Evolutionary conservation across 2,113 vertebrate species (phyloP).

Genomic region (Marmota flaviventris): DNA sequence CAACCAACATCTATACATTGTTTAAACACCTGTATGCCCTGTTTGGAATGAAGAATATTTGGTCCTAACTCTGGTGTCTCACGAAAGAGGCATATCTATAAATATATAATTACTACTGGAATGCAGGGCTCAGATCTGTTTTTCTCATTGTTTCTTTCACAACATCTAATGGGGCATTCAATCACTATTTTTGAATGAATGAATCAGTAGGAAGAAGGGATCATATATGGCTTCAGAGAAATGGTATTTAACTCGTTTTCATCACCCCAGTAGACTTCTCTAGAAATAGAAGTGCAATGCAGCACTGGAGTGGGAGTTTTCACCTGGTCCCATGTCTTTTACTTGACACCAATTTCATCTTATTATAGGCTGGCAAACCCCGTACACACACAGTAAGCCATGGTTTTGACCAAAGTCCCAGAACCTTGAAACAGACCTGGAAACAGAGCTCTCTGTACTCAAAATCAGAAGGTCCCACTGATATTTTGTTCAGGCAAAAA

Average conservation of each 20-base stretch:
- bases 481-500: not conserved
- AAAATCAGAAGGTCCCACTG: not conserved
- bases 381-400: not conserved
- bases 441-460: not conserved
- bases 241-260: conserved; percentile 16
- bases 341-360: not conserved
- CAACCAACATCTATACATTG: not conserved
- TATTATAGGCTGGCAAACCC: not conserved
- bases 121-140: not conserved
- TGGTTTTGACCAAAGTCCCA: not conserved
- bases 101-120: not conserved
- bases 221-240: not conserved
- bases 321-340: not conserved
- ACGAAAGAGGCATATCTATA: not conserved
- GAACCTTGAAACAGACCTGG: not conserved
- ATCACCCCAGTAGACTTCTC: not conserved
- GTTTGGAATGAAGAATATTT: not conserved
- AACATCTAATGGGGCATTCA: not conserved
- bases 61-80: not conserved
- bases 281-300: not conserved
- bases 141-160: not conserved
- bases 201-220: not conserved
- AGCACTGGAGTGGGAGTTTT: not conserved
- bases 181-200: not conserved
- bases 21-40: not conserved